Percentiles rank a stretch among this genome's conserved stretches.
phyloP scores from a whole-genome alignment of 1,140 invertebrate species.

The Macrocentrus cingulum region DNA sequence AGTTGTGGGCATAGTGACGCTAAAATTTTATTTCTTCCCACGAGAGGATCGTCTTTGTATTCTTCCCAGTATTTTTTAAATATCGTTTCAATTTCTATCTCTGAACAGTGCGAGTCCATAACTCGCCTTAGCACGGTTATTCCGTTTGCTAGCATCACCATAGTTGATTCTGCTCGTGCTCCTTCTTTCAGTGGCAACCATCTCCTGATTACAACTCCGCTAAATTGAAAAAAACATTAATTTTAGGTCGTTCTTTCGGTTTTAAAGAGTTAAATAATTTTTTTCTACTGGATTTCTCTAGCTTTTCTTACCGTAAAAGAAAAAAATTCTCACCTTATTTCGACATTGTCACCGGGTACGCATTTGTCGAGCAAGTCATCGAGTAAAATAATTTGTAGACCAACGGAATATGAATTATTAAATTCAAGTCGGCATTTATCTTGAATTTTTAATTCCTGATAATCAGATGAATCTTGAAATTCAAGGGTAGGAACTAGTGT shows the following conservation, averaged over 20 bases:
- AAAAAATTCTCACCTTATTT: constrained; percentile 66
- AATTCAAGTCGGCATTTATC: constrained; percentile 40
- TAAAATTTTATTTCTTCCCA: constrained; percentile 78
- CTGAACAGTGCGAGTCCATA: constrained; percentile 42
- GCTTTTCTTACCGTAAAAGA: not conserved
- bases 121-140: constrained; percentile 47
- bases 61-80: constrained; percentile 77
- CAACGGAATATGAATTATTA: constrained; percentile 32
- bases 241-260: no score
- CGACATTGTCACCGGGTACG: constrained; percentile 86
- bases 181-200: constrained; percentile 68
- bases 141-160: constrained; percentile 49
- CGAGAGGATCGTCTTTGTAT: constrained; percentile 65
- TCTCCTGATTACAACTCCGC: constrained; percentile 74
- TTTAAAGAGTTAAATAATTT: not conserved
- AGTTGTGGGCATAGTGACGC: constrained; percentile 85
- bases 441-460: constrained; percentile 88
- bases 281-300: not conserved
- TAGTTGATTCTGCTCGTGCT: constrained; percentile 63
- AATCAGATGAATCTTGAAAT: constrained; percentile 76
- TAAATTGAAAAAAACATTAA: constrained; percentile 45
- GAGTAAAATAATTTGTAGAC: constrained; percentile 67
- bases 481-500: constrained; percentile 60
- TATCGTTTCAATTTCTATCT: constrained; percentile 68
- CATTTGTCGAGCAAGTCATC: constrained; percentile 86